phyloP scores from a whole-genome alignment of 2,797 vertebrate species.

The Falco biarmicus region DNA sequence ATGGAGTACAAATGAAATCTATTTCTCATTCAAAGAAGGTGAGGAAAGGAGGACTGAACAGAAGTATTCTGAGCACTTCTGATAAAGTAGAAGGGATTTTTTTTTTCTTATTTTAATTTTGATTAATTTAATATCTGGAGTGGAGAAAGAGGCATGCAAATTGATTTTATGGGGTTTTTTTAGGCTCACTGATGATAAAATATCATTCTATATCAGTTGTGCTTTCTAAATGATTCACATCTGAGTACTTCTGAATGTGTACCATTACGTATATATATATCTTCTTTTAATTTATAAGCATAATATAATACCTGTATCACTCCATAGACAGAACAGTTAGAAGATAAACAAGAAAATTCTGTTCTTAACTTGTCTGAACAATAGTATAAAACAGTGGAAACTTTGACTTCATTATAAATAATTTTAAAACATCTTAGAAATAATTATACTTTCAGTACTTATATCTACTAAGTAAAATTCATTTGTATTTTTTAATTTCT shows the following conservation, averaged over 20 bases:
- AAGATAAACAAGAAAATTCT: neutral
- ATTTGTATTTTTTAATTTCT: neutral
- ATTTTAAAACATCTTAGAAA: neutral
- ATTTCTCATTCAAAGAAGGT: neutral
- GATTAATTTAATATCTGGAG: neutral
- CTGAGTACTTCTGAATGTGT: neutral
- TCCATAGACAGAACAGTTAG: neutral
- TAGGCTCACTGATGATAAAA: neutral
- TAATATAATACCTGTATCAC: neutral
- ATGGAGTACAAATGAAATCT: neutral
- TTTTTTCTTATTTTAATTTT: neutral
- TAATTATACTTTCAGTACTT: neutral
- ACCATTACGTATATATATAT: neutral
- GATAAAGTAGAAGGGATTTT: neutral
- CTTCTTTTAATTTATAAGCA: neutral
- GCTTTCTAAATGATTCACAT: neutral
- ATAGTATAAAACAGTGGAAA: neutral
- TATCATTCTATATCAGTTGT: neutral
- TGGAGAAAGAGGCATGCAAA: neutral
- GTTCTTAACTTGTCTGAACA: neutral
- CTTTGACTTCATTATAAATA: neutral
- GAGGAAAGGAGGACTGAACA: neutral
- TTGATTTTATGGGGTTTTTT: neutral
- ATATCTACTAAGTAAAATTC: neutral
- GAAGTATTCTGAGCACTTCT: neutral